Percentiles rank a stretch among this genome's conserved stretches.
Conservation (phyloP, 2,113 vertebrate species). For the Eidolon helvum region DNA sequence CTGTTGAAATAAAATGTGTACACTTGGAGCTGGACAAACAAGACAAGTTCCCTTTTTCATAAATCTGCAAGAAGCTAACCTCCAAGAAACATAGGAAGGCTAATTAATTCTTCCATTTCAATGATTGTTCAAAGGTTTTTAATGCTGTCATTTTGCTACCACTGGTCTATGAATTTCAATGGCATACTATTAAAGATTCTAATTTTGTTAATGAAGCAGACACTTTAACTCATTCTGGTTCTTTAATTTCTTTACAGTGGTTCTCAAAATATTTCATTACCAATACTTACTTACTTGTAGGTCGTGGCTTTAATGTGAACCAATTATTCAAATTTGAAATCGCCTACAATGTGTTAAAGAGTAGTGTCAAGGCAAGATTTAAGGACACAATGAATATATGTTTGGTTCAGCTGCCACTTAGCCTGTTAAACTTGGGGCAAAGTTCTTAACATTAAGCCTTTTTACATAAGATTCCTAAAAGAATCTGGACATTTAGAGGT, state of each 20-base stretch:
- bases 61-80: neutral
- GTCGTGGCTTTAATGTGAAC: neutral
- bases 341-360: neutral
- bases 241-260: neutral
- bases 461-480: neutral
- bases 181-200: neutral
- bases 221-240: neutral
- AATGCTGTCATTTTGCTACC: neutral
- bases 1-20: neutral
- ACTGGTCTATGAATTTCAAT: neutral
- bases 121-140: neutral
- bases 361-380: neutral
- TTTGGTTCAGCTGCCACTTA: neutral
- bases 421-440: neutral
- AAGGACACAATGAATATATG: neutral
- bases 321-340: neutral
- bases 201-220: neutral
- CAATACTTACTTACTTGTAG: neutral
- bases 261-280: neutral
- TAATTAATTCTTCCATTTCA: neutral
- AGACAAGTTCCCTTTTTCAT: neutral
- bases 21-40: neutral
- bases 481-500: neutral
- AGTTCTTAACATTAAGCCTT: neutral
- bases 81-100: neutral